Percentiles rank a stretch among this genome's conserved stretches.
These are phyloP conservation scores for Ashinkailepas kermadecensis DNA, from an alignment of 2,888 invertebrate species.

Conservation along the genomic window DNA sequence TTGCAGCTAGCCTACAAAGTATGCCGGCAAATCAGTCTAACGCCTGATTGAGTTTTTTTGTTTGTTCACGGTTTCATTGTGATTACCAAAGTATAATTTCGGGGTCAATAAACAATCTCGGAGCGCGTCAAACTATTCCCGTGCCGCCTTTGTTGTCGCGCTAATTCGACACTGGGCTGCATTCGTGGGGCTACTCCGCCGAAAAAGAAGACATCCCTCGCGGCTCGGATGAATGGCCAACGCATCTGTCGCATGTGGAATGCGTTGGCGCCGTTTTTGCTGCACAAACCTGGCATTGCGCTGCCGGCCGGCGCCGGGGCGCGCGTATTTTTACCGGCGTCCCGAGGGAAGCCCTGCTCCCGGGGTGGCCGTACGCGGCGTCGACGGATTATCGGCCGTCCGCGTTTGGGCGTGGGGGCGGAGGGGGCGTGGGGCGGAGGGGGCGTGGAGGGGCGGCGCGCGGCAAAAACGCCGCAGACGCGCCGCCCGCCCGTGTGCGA, in stretches of 20 bases:
- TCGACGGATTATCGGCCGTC: not conserved
- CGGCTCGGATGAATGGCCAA: too few relatives aligned
- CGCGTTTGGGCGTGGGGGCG: not conserved
- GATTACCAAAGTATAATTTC: too few relatives aligned
- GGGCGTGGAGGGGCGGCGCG: not conserved
- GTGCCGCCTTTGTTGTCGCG: too few relatives aligned
- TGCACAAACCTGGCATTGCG: not conserved
- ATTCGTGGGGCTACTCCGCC: too few relatives aligned
- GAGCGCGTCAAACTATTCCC: too few relatives aligned
- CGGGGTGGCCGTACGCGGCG: not conserved
- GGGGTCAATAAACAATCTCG: too few relatives aligned
- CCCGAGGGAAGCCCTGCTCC: not conserved
- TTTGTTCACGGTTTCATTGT: too few relatives aligned
- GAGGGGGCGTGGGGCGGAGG: not conserved
- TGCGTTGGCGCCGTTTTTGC: not conserved
- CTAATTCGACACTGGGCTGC: too few relatives aligned
- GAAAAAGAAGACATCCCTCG: not conserved
- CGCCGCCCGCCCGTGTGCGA: not conserved
- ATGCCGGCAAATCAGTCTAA: too few relatives aligned
- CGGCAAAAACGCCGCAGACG: not conserved
- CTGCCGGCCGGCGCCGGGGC: not conserved
- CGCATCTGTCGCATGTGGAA: not conserved
- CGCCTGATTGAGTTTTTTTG: too few relatives aligned
- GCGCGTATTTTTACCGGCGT: slow-evolving; percentile 3
- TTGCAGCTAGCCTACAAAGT: too few relatives aligned